phyloP scores from a whole-genome alignment of 1,140 invertebrate species.

The Steinernema feltiae region DNA sequence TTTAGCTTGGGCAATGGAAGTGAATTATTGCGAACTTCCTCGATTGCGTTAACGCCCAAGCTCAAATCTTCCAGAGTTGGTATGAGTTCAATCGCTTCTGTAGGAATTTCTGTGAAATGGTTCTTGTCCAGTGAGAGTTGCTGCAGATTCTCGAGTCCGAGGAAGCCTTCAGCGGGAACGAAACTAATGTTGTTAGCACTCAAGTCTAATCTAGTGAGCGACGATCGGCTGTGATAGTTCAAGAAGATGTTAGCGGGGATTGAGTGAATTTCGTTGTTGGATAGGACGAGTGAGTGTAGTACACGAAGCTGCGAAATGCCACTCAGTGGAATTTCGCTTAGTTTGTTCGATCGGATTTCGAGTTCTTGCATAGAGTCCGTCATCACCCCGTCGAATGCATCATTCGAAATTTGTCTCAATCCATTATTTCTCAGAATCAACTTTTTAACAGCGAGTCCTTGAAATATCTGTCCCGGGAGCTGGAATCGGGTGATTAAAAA shows the following conservation, averaged over 20 bases:
- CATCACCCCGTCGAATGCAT: conserved; percentile 36
- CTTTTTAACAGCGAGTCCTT: conserved; percentile 35
- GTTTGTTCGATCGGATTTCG: conserved; percentile 36
- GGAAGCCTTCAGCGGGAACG: conserved; percentile 39
- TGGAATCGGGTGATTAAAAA: conserved; percentile 14
- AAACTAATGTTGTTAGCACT: conserved; percentile 43
- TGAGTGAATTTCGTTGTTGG: conserved; percentile 36
- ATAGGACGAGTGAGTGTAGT: conserved; percentile 24
- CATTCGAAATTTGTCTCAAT: conserved; percentile 23
- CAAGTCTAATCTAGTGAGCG: conserved; percentile 38
- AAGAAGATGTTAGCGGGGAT: conserved; percentile 36
- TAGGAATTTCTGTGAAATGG: conserved; percentile 36
- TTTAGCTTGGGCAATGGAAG: conserved; percentile 43
- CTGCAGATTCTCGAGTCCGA: conserved; percentile 41
- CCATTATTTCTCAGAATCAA: conserved; percentile 39
- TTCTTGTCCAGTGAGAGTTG: conserved; percentile 45
- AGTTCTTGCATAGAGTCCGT: conserved; percentile 31
- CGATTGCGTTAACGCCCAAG: conserved; percentile 40
- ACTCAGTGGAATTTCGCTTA: conserved; percentile 33
- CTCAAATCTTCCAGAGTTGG: conserved; percentile 45
- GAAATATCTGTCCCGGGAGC: conserved; percentile 35
- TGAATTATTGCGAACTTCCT: conserved; percentile 18
- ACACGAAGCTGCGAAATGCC: conserved; percentile 28
- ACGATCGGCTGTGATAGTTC: conserved; percentile 32
- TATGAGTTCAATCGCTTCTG: conserved; percentile 38